These are phyloP conservation scores for Drosophila suzukii DNA, from an alignment of 1,140 invertebrate species.

Conservation along the genomic window DNA sequence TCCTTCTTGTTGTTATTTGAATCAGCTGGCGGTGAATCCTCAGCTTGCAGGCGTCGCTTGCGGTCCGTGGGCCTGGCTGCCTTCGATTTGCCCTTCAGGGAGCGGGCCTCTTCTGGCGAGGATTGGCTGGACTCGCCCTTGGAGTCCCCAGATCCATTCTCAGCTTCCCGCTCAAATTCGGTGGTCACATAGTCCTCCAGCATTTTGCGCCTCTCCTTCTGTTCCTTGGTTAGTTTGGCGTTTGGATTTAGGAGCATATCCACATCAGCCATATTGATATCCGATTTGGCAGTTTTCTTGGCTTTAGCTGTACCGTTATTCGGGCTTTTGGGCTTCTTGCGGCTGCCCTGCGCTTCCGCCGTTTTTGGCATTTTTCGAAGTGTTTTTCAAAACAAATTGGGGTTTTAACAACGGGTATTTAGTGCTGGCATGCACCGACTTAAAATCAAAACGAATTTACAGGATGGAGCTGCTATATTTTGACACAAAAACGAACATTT, in stretches of 20 bases:
- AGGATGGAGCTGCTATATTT: background rate
- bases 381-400: background rate
- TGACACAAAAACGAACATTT: background rate
- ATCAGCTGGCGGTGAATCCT: background rate
- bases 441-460: background rate
- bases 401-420: background rate
- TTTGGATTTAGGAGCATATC: background rate
- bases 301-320: conserved; percentile 10
- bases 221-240: background rate
- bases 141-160: background rate
- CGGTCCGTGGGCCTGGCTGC: background rate
- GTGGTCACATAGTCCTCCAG: background rate
- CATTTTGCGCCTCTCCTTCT: background rate
- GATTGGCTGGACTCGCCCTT: background rate
- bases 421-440: background rate
- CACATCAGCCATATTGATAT: background rate
- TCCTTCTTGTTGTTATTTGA: background rate
- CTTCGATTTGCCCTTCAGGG: background rate
- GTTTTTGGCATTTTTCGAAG: background rate
- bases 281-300: background rate
- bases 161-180: background rate
- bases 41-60: background rate
- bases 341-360: background rate
- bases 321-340: background rate
- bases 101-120: background rate